Evolutionary conservation across 2,113 vertebrate genomes (phyloP), one percentile per base, ranked within the genome.

Genomic region (Hucho hucho): DNA sequence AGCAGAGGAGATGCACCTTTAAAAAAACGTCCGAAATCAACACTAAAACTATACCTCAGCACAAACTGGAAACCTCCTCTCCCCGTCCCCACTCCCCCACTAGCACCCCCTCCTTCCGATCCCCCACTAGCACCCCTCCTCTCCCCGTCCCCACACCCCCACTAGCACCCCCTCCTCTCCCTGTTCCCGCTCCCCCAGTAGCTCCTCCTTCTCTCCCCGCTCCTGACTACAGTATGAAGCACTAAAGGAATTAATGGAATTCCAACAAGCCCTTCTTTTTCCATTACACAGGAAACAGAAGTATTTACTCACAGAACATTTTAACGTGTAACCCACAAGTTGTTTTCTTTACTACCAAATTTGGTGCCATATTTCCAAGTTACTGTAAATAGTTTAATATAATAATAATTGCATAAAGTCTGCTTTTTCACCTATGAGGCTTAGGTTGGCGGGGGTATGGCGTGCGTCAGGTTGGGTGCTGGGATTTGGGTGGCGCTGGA

Each of bases 331-430:
- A 86, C 87, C 82, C 85, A 79, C 77, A 84, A 66, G 69, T 78
- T 84, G 88, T 86, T 84, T 85, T 67, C 63, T 72, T 88, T 84
- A 88, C 79, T 82, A 83, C 82, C 78, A 75, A 73, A 88, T 84
- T 79, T 87, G 86, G 88, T 90, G 89, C 89, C 89, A 91, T 87
- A 81, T 87, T 88, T 89, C 71, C 78, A 81, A 92, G 82, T 81
- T 86, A 88, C 79, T 93, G 92, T 93, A 93, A 77, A 92, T 91
- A 92, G 76, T 86, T 84, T 63, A 87, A 79, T 82, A 70, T 88
- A 86, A 80, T 83, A 53, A 18, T 18, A 84, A 79, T 78, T 80
- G 87, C 79, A 87, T 64, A 78, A 83, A 86, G 81, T 77, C 79
- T 25, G 20, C 22, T 74, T 88, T 87, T 79, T 80, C 68, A 80